These are phyloP conservation scores for Diarsia dahlii DNA, from an alignment of 2,888 invertebrate genomes.

Conservation along the genomic window DNA sequence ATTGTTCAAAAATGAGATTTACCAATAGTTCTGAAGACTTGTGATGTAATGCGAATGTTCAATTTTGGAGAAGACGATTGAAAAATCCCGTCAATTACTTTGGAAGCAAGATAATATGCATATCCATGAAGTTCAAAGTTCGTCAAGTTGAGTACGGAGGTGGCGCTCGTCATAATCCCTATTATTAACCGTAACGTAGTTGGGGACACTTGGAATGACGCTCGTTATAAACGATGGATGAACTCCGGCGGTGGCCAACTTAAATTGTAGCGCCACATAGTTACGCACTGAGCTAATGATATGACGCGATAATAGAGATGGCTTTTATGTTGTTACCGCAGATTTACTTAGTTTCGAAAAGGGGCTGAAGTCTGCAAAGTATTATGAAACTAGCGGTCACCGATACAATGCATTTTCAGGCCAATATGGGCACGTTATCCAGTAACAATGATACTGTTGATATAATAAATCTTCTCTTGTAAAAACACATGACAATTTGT, in stretches of 20 bases:
- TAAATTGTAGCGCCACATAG: conserved; percentile 47
- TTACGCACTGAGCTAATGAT: conserved; percentile 35
- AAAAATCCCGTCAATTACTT: background rate
- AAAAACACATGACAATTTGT: background rate
- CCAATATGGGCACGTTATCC: background rate
- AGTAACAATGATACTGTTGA: background rate
- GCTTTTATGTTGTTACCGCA: conserved; percentile 16
- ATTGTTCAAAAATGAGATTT: background rate
- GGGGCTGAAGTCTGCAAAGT: background rate
- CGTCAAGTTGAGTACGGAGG: conserved; percentile 15
- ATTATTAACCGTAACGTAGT: conserved; percentile 65
- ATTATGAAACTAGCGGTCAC: background rate
- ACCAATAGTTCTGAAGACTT: background rate
- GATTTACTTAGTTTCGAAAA: background rate
- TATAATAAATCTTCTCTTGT: background rate
- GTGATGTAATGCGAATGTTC: background rate
- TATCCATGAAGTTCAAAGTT: conserved; percentile 39
- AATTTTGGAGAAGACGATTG: background rate
- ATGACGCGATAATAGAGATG: conserved; percentile 41
- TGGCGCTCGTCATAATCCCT: conserved; percentile 53
- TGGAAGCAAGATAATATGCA: conserved; percentile 2
- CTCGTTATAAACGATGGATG: conserved; percentile 59
- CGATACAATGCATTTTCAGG: background rate
- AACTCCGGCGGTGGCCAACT: conserved; percentile 47
- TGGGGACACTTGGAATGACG: conserved; percentile 58